phyloP scores from a whole-genome alignment of 1,140 invertebrate species.

The Diorhabda elongata region DNA sequence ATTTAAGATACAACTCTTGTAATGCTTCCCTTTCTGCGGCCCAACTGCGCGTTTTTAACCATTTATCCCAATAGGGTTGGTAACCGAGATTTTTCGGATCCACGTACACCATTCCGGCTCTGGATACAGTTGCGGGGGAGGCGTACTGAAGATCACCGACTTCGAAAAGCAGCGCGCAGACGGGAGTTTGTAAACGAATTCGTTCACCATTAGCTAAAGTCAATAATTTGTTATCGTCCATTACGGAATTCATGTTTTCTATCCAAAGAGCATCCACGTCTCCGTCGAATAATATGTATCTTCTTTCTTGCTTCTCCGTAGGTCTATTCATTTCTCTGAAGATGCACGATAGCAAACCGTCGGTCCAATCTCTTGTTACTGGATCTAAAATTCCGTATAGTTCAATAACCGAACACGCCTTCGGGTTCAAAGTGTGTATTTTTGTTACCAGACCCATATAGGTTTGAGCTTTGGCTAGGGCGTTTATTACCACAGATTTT shows the following conservation, averaged over 20 bases:
- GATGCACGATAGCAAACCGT: constrained; percentile 84
- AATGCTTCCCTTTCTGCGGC: constrained; percentile 56
- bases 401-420: constrained; percentile 82
- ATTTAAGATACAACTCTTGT: constrained; percentile 64
- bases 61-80: constrained; percentile 77
- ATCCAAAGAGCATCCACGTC: constrained; percentile 92
- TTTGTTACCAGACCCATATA: constrained; percentile 72
- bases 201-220: constrained; percentile 88
- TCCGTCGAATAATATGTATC: constrained; percentile 80
- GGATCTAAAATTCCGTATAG: constrained; percentile 86
- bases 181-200: constrained; percentile 73
- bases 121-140: constrained; percentile 85
- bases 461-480: constrained; percentile 74
- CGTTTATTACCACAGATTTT: constrained; percentile 81
- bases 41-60: constrained; percentile 57
- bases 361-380: constrained; percentile 83
- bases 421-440: constrained; percentile 74
- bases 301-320: constrained; percentile 61
- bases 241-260: constrained; percentile 94
- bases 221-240: constrained; percentile 89
- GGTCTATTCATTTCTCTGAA: constrained; percentile 86
- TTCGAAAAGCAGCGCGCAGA: constrained; percentile 84
- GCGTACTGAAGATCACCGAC: constrained; percentile 85
- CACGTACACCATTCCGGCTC: constrained; percentile 91
- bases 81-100: constrained; percentile 87